Evolutionary conservation across 2,113 vertebrate genomes (phyloP).

Genomic region (Amphilophus citrinellus): DNA sequence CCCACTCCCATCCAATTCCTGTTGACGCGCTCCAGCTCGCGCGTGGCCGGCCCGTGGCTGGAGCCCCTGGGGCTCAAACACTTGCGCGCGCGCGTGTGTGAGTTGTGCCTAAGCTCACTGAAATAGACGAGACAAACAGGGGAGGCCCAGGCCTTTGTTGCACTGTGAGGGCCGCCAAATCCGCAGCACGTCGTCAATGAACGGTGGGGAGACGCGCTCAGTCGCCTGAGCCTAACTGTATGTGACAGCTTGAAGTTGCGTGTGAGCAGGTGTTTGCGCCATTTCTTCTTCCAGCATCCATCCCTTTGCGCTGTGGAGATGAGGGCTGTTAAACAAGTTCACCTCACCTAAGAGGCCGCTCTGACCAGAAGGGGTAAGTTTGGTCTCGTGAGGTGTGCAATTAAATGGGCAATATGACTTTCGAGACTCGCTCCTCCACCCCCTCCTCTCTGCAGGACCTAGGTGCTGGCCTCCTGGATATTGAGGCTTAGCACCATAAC

Average conservation of each 20-base stretch:
- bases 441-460: background rate
- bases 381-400: conserved; percentile 39
- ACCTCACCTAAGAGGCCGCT: conserved; percentile 44
- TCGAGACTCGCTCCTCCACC: conserved; percentile 1
- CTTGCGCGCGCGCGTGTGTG: conserved; percentile 38
- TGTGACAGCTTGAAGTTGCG: conserved; percentile 82
- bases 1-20: conserved; percentile 46
- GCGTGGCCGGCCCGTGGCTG: conserved; percentile 84
- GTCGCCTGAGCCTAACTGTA: conserved; percentile 74
- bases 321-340: conserved; percentile 53
- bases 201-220: conserved; percentile 69
- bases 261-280: conserved; percentile 83
- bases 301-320: conserved; percentile 33
- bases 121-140: conserved; percentile 43
- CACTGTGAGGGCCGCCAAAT: conserved; percentile 54
- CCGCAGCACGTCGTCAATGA: conserved; percentile 47
- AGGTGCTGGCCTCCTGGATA: background rate
- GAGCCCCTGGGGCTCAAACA: conserved; percentile 40
- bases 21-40: conserved; percentile 48
- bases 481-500: background rate
- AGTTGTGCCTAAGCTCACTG: conserved; percentile 36
- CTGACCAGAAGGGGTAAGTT: conserved; percentile 44
- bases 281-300: conserved; percentile 62
- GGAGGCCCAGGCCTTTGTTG: conserved; percentile 68
- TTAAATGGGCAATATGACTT: background rate